Evolutionary conservation across 1,140 invertebrate genomes (phyloP).

Genomic region (Kradibia gibbosae): DNA sequence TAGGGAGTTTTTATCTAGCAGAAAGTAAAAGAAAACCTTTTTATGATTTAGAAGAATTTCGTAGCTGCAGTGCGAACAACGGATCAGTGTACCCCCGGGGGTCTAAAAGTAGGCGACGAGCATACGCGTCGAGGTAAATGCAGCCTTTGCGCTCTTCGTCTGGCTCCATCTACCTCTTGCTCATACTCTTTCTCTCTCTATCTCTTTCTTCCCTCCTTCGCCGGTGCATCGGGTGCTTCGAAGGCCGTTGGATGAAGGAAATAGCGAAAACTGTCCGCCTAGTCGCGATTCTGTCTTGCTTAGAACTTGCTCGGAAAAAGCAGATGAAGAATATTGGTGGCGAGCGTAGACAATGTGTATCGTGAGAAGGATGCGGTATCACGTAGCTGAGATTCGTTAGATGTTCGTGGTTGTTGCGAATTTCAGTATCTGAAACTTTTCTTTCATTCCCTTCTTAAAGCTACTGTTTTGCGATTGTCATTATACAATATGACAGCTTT

Average conservation of each 20-base stretch:
- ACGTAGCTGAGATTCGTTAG: slow-evolving; percentile 2
- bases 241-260: slow-evolving; percentile 41
- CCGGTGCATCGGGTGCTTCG: background rate
- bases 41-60: background rate
- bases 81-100: slow-evolving; percentile 2
- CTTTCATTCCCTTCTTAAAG: too few relatives aligned
- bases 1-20: background rate
- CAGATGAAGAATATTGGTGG: background rate
- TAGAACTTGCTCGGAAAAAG: background rate
- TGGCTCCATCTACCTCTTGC: background rate
- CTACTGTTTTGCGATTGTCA: too few relatives aligned
- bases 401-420: background rate
- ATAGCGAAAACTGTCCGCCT: slow-evolving; percentile 8
- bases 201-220: background rate
- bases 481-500: too few relatives aligned
- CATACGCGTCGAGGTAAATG: slow-evolving; percentile 32
- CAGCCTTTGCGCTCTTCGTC: background rate
- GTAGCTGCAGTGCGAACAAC: background rate
- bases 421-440: background rate
- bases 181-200: background rate
- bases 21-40: background rate
- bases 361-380: slow-evolving; percentile 6
- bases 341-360: background rate
- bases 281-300: background rate
- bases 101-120: slow-evolving; percentile 44